A percentile compares a stretch with the other conserved stretches of the same genome.
Evolutionary conservation across 2,113 vertebrate genomes (phyloP).

Genomic region (Equus quagga): DNA sequence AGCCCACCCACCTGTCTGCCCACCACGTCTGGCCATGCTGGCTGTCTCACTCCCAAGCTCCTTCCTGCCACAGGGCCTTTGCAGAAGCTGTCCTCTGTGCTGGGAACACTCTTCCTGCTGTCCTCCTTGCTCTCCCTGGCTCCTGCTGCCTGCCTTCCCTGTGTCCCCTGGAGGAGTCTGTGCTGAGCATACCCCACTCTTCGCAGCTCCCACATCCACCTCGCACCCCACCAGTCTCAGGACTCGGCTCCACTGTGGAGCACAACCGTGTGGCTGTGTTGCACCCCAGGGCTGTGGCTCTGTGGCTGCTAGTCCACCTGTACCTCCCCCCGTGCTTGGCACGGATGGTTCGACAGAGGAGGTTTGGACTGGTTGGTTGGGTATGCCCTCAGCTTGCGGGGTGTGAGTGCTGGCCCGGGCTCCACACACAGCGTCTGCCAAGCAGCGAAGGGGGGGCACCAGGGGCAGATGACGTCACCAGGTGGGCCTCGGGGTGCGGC

Average conservation of each 20-base stretch:
- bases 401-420: neutral
- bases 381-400: neutral
- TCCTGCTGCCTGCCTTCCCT: neutral
- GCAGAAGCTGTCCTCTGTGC: neutral
- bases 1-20: neutral
- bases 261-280: neutral
- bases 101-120: neutral
- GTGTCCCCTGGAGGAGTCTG: neutral
- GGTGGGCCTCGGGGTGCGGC: accelerated
- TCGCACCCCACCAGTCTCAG: accelerated
- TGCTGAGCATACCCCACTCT: neutral
- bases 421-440: neutral
- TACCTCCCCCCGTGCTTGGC: too few relatives aligned
- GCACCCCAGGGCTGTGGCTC: neutral
- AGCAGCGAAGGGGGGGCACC: neutral
- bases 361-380: neutral
- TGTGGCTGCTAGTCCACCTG: neutral
- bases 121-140: neutral
- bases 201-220: too few relatives aligned
- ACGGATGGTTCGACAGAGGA: neutral
- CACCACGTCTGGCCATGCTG: neutral
- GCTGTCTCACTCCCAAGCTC: neutral
- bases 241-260: neutral
- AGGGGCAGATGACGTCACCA: neutral
- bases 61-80: neutral